A percentile compares a stretch with the other conserved stretches of the same genome.
These are phyloP conservation scores for Fratercula arctica DNA, from an alignment of 2,797 vertebrate genomes.

Conservation along the genomic window DNA sequence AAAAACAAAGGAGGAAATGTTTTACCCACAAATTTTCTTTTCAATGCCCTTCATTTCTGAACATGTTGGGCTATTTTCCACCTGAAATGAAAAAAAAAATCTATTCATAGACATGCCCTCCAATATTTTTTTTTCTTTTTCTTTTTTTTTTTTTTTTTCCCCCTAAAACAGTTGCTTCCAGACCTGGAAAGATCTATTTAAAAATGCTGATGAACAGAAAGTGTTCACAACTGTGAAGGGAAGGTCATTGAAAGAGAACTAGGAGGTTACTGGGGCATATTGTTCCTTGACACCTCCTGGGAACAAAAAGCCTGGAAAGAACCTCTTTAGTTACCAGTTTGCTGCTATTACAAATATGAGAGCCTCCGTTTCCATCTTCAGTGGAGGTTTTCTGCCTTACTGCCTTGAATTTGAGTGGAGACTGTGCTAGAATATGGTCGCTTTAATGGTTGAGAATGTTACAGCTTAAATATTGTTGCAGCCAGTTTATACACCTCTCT, in stretches of 20 bases:
- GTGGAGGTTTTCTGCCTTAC: neutral
- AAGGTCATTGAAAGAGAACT: conserved; percentile 36
- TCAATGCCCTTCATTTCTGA: neutral
- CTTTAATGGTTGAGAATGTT: neutral
- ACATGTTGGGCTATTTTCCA: neutral
- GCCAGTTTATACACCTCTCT: neutral
- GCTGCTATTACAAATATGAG: neutral
- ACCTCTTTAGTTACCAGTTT: neutral
- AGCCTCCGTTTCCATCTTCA: neutral
- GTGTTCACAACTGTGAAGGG: conserved; percentile 25
- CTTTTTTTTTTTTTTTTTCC: neutral
- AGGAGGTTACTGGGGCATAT: conserved; percentile 45
- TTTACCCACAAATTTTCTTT: neutral
- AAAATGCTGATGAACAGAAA: conserved; percentile 35
- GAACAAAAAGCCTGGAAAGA: conserved; percentile 27
- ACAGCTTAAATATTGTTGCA: neutral
- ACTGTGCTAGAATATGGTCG: neutral
- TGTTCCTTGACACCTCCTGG: conserved; percentile 54
- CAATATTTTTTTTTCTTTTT: neutral
- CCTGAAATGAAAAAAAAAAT: neutral
- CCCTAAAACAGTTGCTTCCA: neutral
- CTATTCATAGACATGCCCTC: neutral
- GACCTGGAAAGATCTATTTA: conserved; percentile 29
- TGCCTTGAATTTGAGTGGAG: neutral
- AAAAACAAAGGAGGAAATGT: neutral